Conservation (phyloP, 2,113 vertebrate genomes). For the Megalops atlanticus region DNA sequence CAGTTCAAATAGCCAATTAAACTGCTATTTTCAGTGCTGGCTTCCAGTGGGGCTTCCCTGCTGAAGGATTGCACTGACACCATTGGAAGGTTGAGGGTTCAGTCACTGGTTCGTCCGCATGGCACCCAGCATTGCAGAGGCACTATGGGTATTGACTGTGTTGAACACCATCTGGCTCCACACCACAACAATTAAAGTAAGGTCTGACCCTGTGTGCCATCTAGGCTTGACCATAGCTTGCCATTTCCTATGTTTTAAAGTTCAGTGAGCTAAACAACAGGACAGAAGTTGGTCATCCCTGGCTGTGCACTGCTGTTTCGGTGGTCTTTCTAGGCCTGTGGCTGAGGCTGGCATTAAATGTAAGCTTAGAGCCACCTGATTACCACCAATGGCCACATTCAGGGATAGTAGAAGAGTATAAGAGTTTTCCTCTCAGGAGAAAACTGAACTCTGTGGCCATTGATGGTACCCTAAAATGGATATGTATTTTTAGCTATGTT, state of each 20-base stretch:
- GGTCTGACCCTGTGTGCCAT: neutral
- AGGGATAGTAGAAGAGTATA: slow-evolving; percentile 21
- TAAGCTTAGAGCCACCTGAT: too few species aligned
- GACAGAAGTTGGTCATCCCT: neutral
- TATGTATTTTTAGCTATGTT: slow-evolving; percentile 49
- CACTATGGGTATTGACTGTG: neutral
- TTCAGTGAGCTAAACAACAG: neutral
- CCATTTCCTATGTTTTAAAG: neutral
- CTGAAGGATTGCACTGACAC: neutral
- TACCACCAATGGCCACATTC: neutral
- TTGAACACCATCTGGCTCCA: neutral
- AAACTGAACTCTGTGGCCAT: slow-evolving; percentile 36
- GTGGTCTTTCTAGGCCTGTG: neutral
- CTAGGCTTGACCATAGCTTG: neutral
- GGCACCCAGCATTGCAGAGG: neutral
- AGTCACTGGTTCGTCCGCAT: neutral
- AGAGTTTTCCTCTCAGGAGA: slow-evolving; percentile 11
- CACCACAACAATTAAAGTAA: too few species aligned
- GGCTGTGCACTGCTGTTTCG: neutral
- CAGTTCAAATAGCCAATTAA: neutral
- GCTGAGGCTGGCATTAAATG: too few species aligned
- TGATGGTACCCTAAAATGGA: slow-evolving; percentile 19
- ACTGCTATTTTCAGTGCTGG: neutral
- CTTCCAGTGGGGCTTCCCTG: neutral
- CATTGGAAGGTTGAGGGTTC: neutral